A percentile compares a stretch with the other conserved stretches of the same genome.
Evolutionary conservation across 2,797 vertebrate species (phyloP).

Genomic region (Diglossa cyanea): DNA sequence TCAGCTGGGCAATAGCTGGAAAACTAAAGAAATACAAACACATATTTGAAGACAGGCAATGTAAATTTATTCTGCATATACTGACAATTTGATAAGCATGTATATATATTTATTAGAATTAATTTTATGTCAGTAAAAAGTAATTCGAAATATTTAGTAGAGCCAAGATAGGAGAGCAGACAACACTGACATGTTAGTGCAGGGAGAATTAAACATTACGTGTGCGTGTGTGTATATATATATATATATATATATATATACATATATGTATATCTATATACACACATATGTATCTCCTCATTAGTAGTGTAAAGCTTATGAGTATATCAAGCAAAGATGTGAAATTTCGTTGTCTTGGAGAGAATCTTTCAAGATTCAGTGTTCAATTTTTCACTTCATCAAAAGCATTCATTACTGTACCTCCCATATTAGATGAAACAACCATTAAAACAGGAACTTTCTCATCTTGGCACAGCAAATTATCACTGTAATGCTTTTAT

Average conservation of each 20-base stretch:
- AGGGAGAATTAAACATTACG: not conserved
- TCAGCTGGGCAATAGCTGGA: not conserved
- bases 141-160: not conserved
- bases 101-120: not conserved
- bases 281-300: not conserved
- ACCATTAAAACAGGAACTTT: not conserved
- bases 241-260: too few relatives aligned
- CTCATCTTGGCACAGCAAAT: not conserved
- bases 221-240: rapidly evolving
- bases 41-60: not conserved
- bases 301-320: not conserved
- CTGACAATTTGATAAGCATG: not conserved
- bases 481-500: not conserved
- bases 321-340: not conserved
- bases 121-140: not conserved
- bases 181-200: not conserved
- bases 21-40: not conserved
- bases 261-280: too few relatives aligned
- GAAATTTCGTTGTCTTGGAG: not conserved
- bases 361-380: not conserved
- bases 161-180: not conserved
- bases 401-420: not conserved
- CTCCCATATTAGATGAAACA: not conserved
- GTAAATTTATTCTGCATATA: not conserved
- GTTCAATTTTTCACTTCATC: not conserved